A percentile compares a stretch with the other conserved stretches of the same genome.
phyloP scores from a whole-genome alignment of 2,113 vertebrate genomes.

The Indicator maculatus region DNA sequence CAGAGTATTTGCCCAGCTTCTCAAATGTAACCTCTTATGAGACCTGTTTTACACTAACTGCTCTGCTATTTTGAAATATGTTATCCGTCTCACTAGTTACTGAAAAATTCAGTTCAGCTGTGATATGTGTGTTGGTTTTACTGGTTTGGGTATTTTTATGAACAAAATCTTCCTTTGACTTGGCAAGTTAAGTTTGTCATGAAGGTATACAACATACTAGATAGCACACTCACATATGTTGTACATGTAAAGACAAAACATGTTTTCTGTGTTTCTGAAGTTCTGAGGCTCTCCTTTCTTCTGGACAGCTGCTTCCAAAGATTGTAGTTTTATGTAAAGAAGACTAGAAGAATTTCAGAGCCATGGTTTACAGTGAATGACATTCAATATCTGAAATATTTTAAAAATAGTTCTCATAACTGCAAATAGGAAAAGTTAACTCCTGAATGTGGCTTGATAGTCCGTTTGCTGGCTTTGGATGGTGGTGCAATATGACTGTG shows the following conservation, averaged over 20 bases:
- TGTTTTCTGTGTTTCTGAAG: conserved; percentile 42
- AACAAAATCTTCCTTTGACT: not conserved
- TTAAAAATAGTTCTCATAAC: conserved; percentile 53
- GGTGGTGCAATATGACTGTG: not conserved
- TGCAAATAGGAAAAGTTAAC: conserved; percentile 15
- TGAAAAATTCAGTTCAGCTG: not conserved
- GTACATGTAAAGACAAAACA: not conserved
- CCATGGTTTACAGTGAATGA: not conserved
- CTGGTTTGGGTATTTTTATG: not conserved
- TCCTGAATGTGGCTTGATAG: not conserved
- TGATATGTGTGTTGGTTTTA: not conserved
- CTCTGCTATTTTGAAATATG: not conserved
- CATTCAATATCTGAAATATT: conserved; percentile 49
- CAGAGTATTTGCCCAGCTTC: not conserved
- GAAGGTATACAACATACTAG: not conserved
- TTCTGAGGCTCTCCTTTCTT: conserved; percentile 47
- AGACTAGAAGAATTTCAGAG: conserved; percentile 40
- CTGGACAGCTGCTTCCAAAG: conserved; percentile 31
- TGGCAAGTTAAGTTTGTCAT: not conserved
- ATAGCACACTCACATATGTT: not conserved
- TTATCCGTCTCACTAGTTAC: not conserved
- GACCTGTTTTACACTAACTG: not conserved
- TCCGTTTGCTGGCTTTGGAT: not conserved
- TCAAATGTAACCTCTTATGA: not conserved
- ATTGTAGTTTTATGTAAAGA: conserved; percentile 36